Evolutionary conservation across 2,888 invertebrate species (phyloP).

Genomic region (Megastigmus dorsalis): DNA sequence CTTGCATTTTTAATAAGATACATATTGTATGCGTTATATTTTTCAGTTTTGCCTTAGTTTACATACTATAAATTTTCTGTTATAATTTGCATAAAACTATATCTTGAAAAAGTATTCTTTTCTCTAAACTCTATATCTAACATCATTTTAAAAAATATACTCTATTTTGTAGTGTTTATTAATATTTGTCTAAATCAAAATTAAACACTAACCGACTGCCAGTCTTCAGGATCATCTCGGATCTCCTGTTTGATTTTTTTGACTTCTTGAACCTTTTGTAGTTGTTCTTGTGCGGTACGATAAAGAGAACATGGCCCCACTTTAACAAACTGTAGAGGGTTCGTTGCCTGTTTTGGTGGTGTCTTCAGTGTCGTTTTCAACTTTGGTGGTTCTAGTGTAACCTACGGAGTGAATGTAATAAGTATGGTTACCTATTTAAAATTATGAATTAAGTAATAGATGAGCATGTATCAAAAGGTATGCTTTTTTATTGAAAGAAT

Average conservation of each 20-base stretch:
- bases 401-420: constrained; percentile 62
- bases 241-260: constrained; percentile 87
- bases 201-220: constrained; percentile 86
- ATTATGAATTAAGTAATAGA: no score
- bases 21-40: no score
- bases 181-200: not conserved
- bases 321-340: constrained; percentile 92
- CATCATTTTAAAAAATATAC: not conserved
- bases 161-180: no score
- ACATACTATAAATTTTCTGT: not conserved
- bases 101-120: no score
- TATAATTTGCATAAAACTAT: not conserved
- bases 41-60: no score
- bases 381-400: constrained; percentile 72
- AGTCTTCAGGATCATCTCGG: constrained; percentile 90
- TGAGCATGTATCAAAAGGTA: no score
- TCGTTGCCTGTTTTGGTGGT: constrained; percentile 88
- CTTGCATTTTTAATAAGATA: no score
- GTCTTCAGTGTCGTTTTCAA: constrained; percentile 75
- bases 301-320: constrained; percentile 92
- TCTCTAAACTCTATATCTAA: no score
- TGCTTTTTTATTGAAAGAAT: no score
- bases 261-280: constrained; percentile 89
- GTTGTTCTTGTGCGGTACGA: constrained; percentile 89
- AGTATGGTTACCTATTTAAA: no score